These are phyloP conservation scores for Balaeniceps rex DNA, from an alignment of 2,113 vertebrate genomes.

Conservation along the genomic window DNA sequence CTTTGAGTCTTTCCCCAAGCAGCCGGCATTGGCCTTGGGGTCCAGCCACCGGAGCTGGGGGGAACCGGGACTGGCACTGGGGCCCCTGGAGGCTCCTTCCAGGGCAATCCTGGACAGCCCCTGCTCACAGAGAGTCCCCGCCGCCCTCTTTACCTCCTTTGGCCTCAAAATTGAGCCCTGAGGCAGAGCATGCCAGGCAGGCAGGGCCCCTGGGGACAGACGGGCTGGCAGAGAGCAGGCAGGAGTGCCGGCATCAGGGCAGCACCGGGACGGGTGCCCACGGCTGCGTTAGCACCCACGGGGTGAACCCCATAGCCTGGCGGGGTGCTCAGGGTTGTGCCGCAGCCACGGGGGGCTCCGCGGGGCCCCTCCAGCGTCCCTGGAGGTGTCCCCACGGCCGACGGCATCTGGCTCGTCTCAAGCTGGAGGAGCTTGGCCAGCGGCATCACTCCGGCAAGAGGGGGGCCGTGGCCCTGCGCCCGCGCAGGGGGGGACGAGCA, in stretches of 20 bases:
- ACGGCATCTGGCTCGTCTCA: neutral
- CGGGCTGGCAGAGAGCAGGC: neutral
- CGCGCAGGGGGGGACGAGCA: no score
- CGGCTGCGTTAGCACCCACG: neutral
- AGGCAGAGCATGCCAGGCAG: neutral
- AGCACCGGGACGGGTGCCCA: fast-evolving
- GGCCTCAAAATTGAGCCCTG: neutral
- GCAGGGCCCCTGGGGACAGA: neutral
- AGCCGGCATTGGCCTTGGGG: no score
- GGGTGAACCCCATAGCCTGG: neutral
- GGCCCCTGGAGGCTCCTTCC: neutral
- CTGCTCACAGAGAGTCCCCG: neutral
- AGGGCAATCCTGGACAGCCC: neutral
- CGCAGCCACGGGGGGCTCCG: no score
- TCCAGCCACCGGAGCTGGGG: neutral
- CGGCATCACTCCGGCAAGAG: neutral
- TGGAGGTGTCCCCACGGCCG: neutral
- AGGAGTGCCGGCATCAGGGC: no score
- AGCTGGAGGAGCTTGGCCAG: neutral
- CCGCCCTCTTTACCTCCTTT: neutral
- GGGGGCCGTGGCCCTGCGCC: neutral
- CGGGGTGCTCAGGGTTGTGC: neutral
- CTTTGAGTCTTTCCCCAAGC: neutral
- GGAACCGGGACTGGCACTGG: fast-evolving
- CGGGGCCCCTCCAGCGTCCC: neutral